Conservation (phyloP, 2,797 vertebrate species). For the Enteromius afrohamiltoni region DNA sequence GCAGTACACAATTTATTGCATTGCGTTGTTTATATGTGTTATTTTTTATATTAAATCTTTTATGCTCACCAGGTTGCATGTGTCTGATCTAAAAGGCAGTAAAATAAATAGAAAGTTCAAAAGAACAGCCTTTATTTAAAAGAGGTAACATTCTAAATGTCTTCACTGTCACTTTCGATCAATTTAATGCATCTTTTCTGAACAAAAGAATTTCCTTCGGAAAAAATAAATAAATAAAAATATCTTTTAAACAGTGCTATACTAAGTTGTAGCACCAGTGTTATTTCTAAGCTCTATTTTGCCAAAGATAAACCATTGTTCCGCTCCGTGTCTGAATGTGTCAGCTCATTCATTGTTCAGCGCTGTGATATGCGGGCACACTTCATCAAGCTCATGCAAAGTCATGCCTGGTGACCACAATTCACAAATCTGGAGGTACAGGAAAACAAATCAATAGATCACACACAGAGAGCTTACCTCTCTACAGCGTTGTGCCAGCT, state of each 20-base stretch:
- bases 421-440: background rate
- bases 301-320: constrained; percentile 15
- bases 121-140: background rate
- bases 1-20: background rate
- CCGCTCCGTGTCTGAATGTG: background rate
- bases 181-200: background rate
- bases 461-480: constrained; percentile 76
- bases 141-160: background rate
- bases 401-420: constrained; percentile 19
- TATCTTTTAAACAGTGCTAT: background rate
- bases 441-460: constrained; percentile 25
- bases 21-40: background rate
- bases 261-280: background rate
- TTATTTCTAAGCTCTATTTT: constrained; percentile 16
- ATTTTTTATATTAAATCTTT: too few species aligned
- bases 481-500: constrained; percentile 84
- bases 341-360: constrained; percentile 34
- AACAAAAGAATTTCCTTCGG: background rate
- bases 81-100: background rate
- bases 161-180: background rate
- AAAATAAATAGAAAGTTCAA: background rate
- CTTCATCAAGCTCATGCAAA: constrained; percentile 32
- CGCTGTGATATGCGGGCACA: background rate
- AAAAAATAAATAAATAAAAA: background rate
- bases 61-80: background rate